These are phyloP conservation scores for Laodelphax striatellus DNA, from an alignment of 1,140 invertebrate species.

Conservation along the genomic window DNA sequence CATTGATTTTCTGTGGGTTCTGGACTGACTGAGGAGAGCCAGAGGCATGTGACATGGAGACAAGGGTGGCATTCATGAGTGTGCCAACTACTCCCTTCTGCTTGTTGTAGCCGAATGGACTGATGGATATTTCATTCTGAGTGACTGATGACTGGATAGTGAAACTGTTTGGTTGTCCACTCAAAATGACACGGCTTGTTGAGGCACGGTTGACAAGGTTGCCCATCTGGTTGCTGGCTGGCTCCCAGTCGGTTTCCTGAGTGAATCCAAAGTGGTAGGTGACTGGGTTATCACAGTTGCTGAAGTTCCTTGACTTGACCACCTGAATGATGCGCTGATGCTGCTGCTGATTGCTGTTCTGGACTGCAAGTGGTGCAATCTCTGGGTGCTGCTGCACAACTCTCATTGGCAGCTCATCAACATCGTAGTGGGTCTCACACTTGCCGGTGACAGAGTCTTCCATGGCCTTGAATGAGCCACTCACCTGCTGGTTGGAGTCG, in stretches of 20 bases:
- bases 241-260: slow-evolving; percentile 37
- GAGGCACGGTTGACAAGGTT: slow-evolving; percentile 33
- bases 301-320: slow-evolving; percentile 52
- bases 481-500: slow-evolving; percentile 30
- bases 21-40: slow-evolving; percentile 16
- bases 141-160: slow-evolving; percentile 49
- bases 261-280: slow-evolving; percentile 47
- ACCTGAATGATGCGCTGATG: slow-evolving; percentile 41
- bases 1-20: slow-evolving; percentile 34
- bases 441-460: slow-evolving; percentile 54
- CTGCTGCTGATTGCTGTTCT: slow-evolving; percentile 35
- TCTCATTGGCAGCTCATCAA: slow-evolving; percentile 41
- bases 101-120: slow-evolving; percentile 34
- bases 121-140: slow-evolving; percentile 40
- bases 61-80: slow-evolving; percentile 41
- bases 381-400: slow-evolving; percentile 33
- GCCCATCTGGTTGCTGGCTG: slow-evolving; percentile 38
- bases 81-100: slow-evolving; percentile 46
- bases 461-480: slow-evolving; percentile 46
- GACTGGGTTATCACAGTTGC: slow-evolving; percentile 43
- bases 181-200: slow-evolving; percentile 25
- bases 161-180: slow-evolving; percentile 37
- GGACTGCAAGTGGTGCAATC: slow-evolving; percentile 35
- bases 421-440: slow-evolving; percentile 52
- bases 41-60: slow-evolving; percentile 24